Base-by-base conservation (phyloP, 2,113 vertebrate genomes). In the Petrocephalus zakoni region DNA sequence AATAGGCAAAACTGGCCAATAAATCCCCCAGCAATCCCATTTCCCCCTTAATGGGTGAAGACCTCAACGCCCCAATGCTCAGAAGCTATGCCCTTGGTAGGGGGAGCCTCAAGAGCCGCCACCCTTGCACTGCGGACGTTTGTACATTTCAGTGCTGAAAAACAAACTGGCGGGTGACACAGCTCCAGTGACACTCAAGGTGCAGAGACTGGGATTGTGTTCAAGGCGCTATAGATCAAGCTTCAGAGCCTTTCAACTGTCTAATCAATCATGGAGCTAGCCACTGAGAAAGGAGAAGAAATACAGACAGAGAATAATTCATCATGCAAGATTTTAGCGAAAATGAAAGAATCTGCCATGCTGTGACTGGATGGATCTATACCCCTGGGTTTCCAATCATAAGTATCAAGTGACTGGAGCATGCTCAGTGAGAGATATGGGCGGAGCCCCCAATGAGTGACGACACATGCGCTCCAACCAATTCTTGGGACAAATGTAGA, bases 401-500 rank as follows among this genome's bases (percentile, higher is more conserved):
- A 75, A 37, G 29, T 34, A 7, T 22, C 25, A 82, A 11, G 61
- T 22, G 72, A 37, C 5, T 90, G 92, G 93, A 93, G 95, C 96
- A 97, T 97, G 96, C 97, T 97, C 96, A 97, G 97, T 97, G 96
- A 97, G 92, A 93, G 93, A 95, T 92, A 93, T 95, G 90, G 91
- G 51, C 52, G 84, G 89, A 61, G 47, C 90, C 92, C 93, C 93
- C 92, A 93, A 91, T 92, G 91, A 90, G 85, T 88, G 90, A 90
- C 90, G 92, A 92, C 90, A 90, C 89, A 88, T 89, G 87, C 91
- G 91, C 81, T 92, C 91, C 91, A 91, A 55, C 83, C 88, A 91
- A 72, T 85, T 89, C 75, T 92, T 90, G 13, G 92, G 90, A 78
- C 90, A 88, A 90, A 93, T 89, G 58, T 89, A 89, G 90, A 89